These are phyloP conservation scores for Brachionus manjavacas DNA, from an alignment of 1,140 invertebrate species.

Conservation along the genomic window DNA sequence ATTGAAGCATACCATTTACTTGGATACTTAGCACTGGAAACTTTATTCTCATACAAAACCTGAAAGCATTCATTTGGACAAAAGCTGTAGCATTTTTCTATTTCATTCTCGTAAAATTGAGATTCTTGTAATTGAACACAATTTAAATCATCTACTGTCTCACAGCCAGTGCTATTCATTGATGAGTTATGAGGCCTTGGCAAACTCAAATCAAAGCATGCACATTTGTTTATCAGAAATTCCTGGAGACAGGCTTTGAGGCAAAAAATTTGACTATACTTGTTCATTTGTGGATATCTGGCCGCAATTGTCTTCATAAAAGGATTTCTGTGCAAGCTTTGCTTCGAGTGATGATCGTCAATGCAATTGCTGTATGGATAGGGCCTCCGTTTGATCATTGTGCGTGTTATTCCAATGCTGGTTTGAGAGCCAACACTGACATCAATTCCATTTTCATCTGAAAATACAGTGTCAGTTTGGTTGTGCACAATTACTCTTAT, in stretches of 20 bases:
- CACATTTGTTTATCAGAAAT: background rate
- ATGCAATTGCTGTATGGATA: conserved; percentile 32
- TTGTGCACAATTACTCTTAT: conserved; percentile 16
- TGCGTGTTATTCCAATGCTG: conserved; percentile 1
- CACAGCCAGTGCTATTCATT: background rate
- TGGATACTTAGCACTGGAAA: background rate
- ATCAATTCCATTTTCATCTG: conserved; percentile 10
- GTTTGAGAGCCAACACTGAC: background rate
- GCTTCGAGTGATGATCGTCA: background rate
- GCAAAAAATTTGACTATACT: background rate
- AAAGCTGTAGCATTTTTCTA: background rate
- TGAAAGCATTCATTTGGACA: background rate
- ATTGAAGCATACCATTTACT: background rate
- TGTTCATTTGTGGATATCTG: background rate
- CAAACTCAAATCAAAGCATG: background rate
- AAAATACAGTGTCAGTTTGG: background rate
- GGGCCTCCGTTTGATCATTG: background rate
- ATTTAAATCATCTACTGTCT: background rate
- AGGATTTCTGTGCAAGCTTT: background rate
- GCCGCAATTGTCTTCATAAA: background rate
- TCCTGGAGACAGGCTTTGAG: background rate
- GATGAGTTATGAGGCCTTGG: background rate
- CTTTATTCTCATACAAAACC: background rate
- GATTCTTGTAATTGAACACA: background rate
- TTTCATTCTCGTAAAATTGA: background rate